Base-by-base conservation (phyloP, 2,113 vertebrate genomes). In the Eublepharis macularius region DNA sequence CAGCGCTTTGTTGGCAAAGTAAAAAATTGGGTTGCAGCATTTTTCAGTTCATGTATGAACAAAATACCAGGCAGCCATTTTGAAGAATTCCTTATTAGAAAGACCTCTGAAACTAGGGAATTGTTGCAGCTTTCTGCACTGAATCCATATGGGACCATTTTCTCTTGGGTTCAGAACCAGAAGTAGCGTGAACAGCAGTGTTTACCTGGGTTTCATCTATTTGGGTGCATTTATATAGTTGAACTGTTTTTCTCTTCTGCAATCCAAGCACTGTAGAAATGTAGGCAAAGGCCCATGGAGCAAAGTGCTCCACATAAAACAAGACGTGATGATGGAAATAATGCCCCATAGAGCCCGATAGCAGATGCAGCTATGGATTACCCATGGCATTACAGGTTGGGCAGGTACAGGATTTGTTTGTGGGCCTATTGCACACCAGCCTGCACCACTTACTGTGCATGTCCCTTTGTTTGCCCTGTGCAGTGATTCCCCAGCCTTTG, bases 181-280 rank as follows among this genome's bases (percentile, higher is more conserved):
- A 0, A 84, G 89, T 83, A 32, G 63, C 77, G 74, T 89, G 70
- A 86, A 76, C 51, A 73, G 54, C 1, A 16, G 14, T 60, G 73
- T 54, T 21, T 10, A 21, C 80, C 68, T 63, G 63, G 21, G 10
- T 41, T 60, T 34, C 66, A 36, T 69, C 34, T 69, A 14, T 32
- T 86, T 70, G 76, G 13, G 43, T 49, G 2, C 26, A 76, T 80
- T 1, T 36, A 85, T 68, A 1, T 54, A 54, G 24, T 83, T 45
- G 83, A 85, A 86, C 83, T 26, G 49, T 45, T 5, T 89, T 63
- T 26, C 17, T 81, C 17, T 86, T 85, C 57, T 1, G 45, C 9
- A 73, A 45, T 7, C 29, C 43, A 80, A 65, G 29, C 7, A 1
- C 39, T 87, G n/a, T 41, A 69, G 66, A 10, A 8, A 2, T 89